Conservation (phyloP, 2,888 invertebrate species). For the Eurois occulta region DNA sequence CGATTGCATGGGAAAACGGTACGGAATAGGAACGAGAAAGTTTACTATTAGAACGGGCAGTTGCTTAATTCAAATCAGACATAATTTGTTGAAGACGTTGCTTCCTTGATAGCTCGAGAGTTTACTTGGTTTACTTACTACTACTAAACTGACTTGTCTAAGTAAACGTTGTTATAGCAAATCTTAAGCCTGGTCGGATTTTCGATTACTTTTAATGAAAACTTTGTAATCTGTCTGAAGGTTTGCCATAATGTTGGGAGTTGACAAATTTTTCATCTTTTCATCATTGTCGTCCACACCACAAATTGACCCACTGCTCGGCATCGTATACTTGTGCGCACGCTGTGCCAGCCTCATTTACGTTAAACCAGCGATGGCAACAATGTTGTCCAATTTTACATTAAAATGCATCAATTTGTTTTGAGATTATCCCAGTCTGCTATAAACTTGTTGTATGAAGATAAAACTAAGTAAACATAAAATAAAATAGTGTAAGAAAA, state of each 20-base stretch:
- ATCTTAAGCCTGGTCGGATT: neutral
- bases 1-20: constrained; percentile 76
- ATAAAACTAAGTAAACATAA: neutral
- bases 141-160: neutral
- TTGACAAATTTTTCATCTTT: neutral
- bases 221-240: neutral
- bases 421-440: neutral
- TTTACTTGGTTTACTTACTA: constrained; percentile 26
- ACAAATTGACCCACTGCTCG: neutral
- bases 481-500: constrained; percentile 15
- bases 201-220: neutral
- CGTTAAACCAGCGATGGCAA: neutral
- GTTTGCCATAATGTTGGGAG: neutral
- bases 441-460: constrained; percentile 9
- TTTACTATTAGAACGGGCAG: constrained; percentile 64
- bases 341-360: neutral
- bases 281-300: neutral
- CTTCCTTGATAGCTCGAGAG: constrained; percentile 31
- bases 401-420: neutral
- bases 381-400: neutral
- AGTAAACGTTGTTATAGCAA: neutral
- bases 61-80: constrained; percentile 59
- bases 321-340: neutral
- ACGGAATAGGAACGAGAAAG: constrained; percentile 72
- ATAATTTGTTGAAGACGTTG: constrained; percentile 52